A percentile compares a stretch with the other conserved stretches of the same genome.
Conservation (phyloP, 2,113 vertebrate species). For the Nerophis lumbriciformis region DNA sequence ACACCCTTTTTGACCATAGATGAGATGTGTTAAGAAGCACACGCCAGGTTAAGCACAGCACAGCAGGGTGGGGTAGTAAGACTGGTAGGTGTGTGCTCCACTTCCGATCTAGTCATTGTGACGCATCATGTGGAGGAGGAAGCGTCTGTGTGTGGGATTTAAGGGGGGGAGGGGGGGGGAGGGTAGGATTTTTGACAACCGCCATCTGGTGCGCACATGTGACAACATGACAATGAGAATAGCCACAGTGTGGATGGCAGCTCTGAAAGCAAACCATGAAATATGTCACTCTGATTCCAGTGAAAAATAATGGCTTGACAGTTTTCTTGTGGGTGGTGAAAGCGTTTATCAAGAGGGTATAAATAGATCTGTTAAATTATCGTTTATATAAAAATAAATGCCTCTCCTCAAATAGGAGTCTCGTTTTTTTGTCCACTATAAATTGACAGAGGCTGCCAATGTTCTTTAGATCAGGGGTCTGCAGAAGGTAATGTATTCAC, state of each 20-base stretch:
- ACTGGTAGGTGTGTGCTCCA: slow-evolving; percentile 30
- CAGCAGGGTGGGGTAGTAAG: slow-evolving; percentile 6
- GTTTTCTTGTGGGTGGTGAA: slow-evolving; percentile 2
- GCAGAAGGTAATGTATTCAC: no score
- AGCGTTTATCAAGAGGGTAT: background rate
- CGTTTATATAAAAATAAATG: no score
- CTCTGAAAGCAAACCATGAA: slow-evolving; percentile 36
- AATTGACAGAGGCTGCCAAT: no score
- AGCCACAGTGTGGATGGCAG: slow-evolving; percentile 39
- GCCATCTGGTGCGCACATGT: slow-evolving; percentile 61
- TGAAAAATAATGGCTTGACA: slow-evolving; percentile 20
- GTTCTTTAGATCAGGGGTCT: no score
- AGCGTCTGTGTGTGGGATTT: slow-evolving; percentile 27
- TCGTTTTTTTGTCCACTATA: no score
- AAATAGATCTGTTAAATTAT: no score
- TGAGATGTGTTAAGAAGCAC: slow-evolving; percentile 37
- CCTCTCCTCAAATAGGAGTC: no score
- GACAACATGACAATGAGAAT: slow-evolving; percentile 45
- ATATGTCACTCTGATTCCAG: slow-evolving; percentile 46
- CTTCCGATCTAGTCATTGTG: slow-evolving; percentile 40
- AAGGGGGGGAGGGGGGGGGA: background rate
- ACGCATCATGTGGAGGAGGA: slow-evolving; percentile 38
- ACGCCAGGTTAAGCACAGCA: slow-evolving; percentile 24
- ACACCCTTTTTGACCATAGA: slow-evolving; percentile 34
- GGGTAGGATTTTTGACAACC: slow-evolving; percentile 49